Evolutionary conservation across 2,888 invertebrate species (phyloP).

Genomic region (Leucoma salicis): DNA sequence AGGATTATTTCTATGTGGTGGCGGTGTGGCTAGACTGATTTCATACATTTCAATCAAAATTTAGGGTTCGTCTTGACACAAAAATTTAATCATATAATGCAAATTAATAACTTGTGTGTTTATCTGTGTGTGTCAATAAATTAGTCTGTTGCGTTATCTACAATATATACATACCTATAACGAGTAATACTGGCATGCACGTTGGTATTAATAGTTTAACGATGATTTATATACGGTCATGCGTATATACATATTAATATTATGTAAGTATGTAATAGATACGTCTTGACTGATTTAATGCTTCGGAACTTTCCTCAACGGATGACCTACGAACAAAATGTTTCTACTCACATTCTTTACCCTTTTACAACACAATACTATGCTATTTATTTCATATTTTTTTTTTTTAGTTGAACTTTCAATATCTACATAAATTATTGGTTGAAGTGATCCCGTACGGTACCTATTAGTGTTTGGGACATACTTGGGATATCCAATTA

Average conservation of each 20-base stretch:
- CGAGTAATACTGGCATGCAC: slow-evolving; percentile 25
- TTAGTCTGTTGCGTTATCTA: too few relatives aligned
- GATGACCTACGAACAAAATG: slow-evolving; percentile 11
- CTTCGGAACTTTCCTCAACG: slow-evolving; percentile 26
- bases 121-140: too few relatives aligned
- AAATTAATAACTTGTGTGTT: too few relatives aligned
- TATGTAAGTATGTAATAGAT: slow-evolving; percentile 25
- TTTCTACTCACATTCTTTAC: slow-evolving; percentile 2
- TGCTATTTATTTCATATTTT: background rate
- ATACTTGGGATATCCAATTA: too few relatives aligned
- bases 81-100: too few relatives aligned
- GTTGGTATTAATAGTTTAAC: slow-evolving; percentile 33
- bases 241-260: slow-evolving; percentile 1
- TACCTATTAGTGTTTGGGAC: too few relatives aligned
- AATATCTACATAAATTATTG: too few relatives aligned
- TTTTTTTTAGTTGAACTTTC: too few relatives aligned
- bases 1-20: background rate
- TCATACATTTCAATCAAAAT: too few relatives aligned
- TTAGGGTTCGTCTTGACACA: too few relatives aligned
- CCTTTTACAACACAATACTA: background rate
- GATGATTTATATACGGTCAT: slow-evolving; percentile 19
- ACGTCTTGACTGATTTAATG: slow-evolving; percentile 19
- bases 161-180: too few relatives aligned
- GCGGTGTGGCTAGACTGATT: background rate
- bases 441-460: too few relatives aligned